Conservation (phyloP, 2,888 invertebrate species). For the Alcis repandata region DNA sequence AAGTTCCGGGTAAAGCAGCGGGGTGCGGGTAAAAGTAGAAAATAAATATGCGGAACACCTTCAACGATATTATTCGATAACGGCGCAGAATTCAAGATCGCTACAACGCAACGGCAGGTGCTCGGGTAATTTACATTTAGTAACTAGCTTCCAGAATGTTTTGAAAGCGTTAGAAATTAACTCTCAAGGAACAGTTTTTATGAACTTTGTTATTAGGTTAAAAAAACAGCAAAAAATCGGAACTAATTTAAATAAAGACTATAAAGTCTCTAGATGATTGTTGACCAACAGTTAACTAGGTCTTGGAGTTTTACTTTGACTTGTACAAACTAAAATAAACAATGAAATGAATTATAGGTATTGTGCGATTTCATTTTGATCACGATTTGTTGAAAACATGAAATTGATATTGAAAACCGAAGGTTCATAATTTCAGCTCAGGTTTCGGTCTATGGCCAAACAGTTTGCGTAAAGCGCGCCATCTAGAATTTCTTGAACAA, state of each 20-base stretch:
- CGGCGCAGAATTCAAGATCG: background rate
- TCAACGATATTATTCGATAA: background rate
- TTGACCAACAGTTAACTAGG: constrained; percentile 24
- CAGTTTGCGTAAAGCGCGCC: no score
- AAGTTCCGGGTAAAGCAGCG: no score
- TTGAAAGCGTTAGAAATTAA: constrained; percentile 59
- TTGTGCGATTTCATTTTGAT: background rate
- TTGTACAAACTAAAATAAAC: background rate
- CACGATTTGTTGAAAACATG: no score
- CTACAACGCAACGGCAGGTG: background rate
- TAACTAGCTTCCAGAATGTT: constrained; percentile 49
- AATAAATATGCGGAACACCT: constrained; percentile 1
- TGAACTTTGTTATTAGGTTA: constrained; percentile 14
- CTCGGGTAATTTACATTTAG: constrained; percentile 52
- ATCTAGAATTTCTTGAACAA: background rate
- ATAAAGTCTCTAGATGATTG: constrained; percentile 15
- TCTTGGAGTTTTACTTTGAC: background rate
- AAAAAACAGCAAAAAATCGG: constrained; percentile 25
- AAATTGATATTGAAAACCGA: no score
- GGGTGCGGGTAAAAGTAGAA: no score
- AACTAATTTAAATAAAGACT: constrained; percentile 38
- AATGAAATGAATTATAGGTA: background rate
- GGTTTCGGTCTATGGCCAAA: no score
- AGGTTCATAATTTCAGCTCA: no score
- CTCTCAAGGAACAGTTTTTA: constrained; percentile 58